Evolutionary conservation across 2,113 vertebrate genomes (phyloP).

Genomic region (Ascaphus truei): DNA sequence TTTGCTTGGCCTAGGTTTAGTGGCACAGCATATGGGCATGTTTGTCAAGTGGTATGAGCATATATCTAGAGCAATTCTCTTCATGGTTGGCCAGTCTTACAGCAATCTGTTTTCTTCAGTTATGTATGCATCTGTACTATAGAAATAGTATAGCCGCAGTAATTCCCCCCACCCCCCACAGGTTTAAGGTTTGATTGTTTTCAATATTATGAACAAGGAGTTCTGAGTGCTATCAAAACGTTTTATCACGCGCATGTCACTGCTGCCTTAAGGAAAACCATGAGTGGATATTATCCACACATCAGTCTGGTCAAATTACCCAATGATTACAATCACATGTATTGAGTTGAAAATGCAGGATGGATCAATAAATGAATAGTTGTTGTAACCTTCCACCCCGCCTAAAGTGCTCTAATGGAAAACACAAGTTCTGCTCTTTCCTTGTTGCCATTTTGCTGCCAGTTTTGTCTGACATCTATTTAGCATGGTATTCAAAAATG

Average conservation of each 20-base stretch:
- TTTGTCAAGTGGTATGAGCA: too few species aligned
- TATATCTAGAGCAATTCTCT: too few species aligned
- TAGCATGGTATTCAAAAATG: constrained; percentile 37
- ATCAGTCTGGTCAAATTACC: not conserved
- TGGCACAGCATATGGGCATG: too few species aligned
- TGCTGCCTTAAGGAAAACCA: not conserved
- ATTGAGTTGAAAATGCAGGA: not conserved
- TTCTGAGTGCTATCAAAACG: not conserved
- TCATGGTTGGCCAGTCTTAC: too few species aligned
- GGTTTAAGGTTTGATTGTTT: too few species aligned
- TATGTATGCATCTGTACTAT: too few species aligned
- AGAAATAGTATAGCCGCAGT: too few species aligned
- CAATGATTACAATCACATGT: constrained; percentile 13
- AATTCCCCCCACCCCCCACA: too few species aligned
- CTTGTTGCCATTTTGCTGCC: constrained; percentile 1
- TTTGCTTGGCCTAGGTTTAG: too few species aligned
- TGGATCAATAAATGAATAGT: constrained; percentile 15
- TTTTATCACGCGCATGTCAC: not conserved
- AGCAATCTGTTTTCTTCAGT: too few species aligned
- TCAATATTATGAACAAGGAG: too few species aligned
- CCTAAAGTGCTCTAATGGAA: constrained; percentile 23
- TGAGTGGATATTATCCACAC: not conserved
- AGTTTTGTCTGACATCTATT: not conserved
- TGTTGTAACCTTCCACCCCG: not conserved
- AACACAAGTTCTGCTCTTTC: not conserved